Conservation (phyloP, 2,888 invertebrate species). For the Pandemis cinnamomeana region DNA sequence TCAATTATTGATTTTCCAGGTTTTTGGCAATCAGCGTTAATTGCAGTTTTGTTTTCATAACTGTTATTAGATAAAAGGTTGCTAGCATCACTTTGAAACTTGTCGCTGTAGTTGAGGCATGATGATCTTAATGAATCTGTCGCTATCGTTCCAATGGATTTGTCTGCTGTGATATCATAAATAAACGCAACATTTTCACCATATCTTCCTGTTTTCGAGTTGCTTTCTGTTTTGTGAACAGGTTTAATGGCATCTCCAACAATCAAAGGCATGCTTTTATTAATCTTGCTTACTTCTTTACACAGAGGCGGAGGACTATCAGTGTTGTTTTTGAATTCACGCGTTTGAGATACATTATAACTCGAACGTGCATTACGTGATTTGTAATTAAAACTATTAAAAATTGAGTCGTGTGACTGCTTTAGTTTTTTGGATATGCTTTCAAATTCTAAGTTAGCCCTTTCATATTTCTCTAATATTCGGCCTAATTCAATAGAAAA, state of each 20-base stretch:
- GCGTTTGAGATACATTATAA: background rate
- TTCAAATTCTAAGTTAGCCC: constrained; percentile 61
- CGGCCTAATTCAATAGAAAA: constrained; percentile 55
- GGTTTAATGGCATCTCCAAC: background rate
- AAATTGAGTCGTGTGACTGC: constrained; percentile 43
- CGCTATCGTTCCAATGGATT: background rate
- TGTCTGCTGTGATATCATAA: background rate
- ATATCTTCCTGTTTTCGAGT: background rate
- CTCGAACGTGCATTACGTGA: background rate
- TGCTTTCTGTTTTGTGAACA: background rate
- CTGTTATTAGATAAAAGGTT: background rate
- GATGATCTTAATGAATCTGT: background rate
- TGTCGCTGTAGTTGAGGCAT: background rate
- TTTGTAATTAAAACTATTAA: constrained; percentile 19
- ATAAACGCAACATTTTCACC: background rate
- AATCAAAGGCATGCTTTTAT: background rate
- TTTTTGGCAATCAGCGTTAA: background rate
- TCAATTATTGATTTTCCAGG: constrained; percentile 1
- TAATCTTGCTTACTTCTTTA: background rate
- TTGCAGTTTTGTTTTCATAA: background rate
- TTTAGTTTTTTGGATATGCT: constrained; percentile 55
- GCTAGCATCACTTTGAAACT: background rate
- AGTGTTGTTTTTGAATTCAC: background rate
- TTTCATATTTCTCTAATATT: constrained; percentile 62
- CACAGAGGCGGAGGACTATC: background rate